phyloP scores from a whole-genome alignment of 2,797 vertebrate genomes.

The Acropternis orthonyx region DNA sequence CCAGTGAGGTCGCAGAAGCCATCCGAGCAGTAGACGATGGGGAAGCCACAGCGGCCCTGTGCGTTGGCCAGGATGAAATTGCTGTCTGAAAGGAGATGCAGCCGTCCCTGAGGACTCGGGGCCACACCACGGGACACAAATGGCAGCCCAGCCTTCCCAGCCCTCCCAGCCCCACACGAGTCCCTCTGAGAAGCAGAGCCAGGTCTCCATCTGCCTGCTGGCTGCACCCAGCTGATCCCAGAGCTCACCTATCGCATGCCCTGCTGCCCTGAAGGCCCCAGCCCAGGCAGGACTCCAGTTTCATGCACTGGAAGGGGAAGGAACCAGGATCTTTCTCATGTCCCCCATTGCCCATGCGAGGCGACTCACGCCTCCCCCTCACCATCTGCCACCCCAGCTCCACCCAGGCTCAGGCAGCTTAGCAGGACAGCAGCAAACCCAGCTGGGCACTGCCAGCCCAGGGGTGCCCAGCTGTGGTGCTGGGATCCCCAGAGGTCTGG shows the following conservation, averaged over 20 bases:
- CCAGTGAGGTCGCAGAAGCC: slow-evolving; percentile 95
- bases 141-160: neutral
- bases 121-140: neutral
- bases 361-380: neutral
- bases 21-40: slow-evolving; percentile 94
- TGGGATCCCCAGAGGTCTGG: neutral
- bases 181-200: neutral
- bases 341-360: neutral
- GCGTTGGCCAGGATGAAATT: slow-evolving; percentile 96
- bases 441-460: neutral
- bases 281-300: neutral
- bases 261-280: fast-evolving
- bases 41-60: slow-evolving; percentile 87
- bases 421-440: neutral
- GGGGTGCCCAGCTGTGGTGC: neutral
- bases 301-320: neutral
- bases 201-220: neutral
- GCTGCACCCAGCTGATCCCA: neutral
- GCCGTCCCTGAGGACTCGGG: neutral
- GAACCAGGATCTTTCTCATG: neutral
- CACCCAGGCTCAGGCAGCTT: neutral
- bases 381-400: slow-evolving; percentile 35
- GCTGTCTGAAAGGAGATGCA: slow-evolving; percentile 82
- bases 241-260: neutral
- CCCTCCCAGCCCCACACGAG: fast-evolving